phyloP scores from a whole-genome alignment of 2,797 vertebrate species.

The Sphaeramia orbicularis region DNA sequence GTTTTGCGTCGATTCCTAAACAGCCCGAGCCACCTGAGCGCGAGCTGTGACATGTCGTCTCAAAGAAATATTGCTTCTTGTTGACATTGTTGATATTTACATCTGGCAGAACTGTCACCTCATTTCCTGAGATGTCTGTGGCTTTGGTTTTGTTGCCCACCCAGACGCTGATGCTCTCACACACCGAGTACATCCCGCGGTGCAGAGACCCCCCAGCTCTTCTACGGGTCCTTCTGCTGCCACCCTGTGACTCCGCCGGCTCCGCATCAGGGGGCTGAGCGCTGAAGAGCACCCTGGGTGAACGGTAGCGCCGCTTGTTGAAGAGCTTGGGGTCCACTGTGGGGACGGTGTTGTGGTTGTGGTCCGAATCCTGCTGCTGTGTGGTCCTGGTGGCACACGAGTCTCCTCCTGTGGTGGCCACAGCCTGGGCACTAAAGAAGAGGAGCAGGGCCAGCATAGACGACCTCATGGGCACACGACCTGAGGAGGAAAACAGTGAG shows the following conservation, averaged over 20 bases:
- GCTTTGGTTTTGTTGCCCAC: conserved; percentile 96
- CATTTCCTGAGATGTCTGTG: conserved; percentile 95
- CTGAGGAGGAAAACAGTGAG: conserved; percentile 40
- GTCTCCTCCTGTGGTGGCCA: conserved; percentile 87
- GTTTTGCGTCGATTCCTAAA: conserved; percentile 93
- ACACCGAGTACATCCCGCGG: conserved; percentile 95
- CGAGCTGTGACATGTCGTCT: conserved; percentile 92
- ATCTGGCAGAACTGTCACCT: conserved; percentile 94
- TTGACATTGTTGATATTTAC: conserved; percentile 95
- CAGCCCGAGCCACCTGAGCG: conserved; percentile 87
- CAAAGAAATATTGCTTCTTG: conserved; percentile 99
- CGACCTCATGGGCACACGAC: conserved; percentile 92
- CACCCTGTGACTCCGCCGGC: conserved; percentile 74
- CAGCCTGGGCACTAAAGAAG: conserved; percentile 92
- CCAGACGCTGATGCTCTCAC: conserved; percentile 95
- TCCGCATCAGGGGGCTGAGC: conserved; percentile 87
- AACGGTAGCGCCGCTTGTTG: conserved; percentile 88
- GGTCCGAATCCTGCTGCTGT: conserved; percentile 58
- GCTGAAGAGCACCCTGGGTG: conserved; percentile 94
- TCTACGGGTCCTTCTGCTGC: conserved; percentile 82
- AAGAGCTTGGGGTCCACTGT: conserved; percentile 92
- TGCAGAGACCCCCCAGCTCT: conserved; percentile 86
- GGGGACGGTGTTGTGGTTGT: conserved; percentile 59
- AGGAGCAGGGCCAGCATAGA: conserved; percentile 94
- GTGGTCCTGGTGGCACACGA: conserved; percentile 58